Evolutionary conservation across 2,888 invertebrate genomes (phyloP).

Genomic region (Petrolisthes cinctipes): DNA sequence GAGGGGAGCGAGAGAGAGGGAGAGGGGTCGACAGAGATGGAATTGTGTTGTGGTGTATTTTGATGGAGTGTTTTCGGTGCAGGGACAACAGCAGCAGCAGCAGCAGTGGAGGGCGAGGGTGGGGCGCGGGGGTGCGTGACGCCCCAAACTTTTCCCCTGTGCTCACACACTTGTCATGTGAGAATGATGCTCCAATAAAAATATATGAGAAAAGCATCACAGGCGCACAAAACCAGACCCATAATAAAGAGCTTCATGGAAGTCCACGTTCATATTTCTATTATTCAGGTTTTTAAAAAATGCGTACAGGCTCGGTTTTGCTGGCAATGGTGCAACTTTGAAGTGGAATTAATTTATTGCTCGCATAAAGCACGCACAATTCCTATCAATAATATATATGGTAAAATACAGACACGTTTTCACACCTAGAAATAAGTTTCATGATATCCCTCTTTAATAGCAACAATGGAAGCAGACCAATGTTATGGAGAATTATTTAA

Average conservation of each 20-base stretch:
- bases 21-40: constrained; percentile 21
- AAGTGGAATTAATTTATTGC: too few relatives aligned
- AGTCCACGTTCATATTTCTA: background rate
- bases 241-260: constrained; percentile 10
- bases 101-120: constrained; percentile 34
- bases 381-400: too few relatives aligned
- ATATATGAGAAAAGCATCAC: constrained; percentile 7
- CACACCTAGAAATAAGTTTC: too few relatives aligned
- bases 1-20: constrained; percentile 27
- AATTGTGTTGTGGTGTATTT: constrained; percentile 44
- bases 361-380: too few relatives aligned
- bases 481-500: too few relatives aligned
- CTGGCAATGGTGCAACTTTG: too few relatives aligned
- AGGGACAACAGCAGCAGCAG: constrained; percentile 29
- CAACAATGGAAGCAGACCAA: too few relatives aligned
- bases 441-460: too few relatives aligned
- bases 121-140: constrained; percentile 31
- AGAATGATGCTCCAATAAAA: constrained; percentile 57
- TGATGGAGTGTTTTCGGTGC: constrained; percentile 57
- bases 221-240: background rate
- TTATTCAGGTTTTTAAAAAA: background rate
- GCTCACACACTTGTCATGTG: constrained; percentile 56
- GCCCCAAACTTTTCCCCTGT: constrained; percentile 43
- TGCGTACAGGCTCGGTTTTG: too few relatives aligned
- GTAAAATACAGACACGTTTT: too few relatives aligned